Base-by-base conservation (phyloP, 2,113 vertebrate species). In the Larimichthys polyactis region DNA sequence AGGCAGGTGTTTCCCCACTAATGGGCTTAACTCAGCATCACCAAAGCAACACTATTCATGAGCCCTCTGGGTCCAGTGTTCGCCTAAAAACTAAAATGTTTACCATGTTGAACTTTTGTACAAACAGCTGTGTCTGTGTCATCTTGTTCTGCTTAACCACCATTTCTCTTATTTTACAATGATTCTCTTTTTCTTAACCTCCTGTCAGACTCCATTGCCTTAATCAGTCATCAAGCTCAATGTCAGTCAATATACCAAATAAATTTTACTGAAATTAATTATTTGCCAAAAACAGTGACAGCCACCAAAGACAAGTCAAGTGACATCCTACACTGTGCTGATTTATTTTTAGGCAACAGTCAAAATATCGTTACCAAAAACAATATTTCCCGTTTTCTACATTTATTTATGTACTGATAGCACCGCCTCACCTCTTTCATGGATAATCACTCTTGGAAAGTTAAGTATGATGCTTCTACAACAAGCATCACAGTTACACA, bases 1-100 rank as follows among this genome's bases (percentile, higher is more conserved):
- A 90, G 68, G 79, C 92, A 94, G 93, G 91, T 93, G 92, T 83
- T 90, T 89, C 69, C 65, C 60, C 27, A 44, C 78, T 93, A 94
- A 94, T 90, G 86, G 90, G 82, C 84, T 94, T 92, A 93, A 76
- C 69, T 80, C 76, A 40, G 76, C 79, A 58, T 90, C 83, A 69
- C 89, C 81, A 84, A 62, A 87, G 89, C 87, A 89, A 90, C 86
- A 49, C 32, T 80, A 91, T 91, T 89, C 85, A 91, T 85, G 82
- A 89, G 69, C 71, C 75, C 19, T 36, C 15, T 44, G 44, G 4
- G 20, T 55, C 66, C 11, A 12, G n/a, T 36, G 71, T 68, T 62
- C n/a, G 0, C 4, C 32, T 20, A 40, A 62, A 67, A 79, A 43
- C 29, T 58, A 8, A 74, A 43, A 54, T 15, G 27, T 46, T 73